Evolutionary conservation across 2,888 invertebrate species (phyloP).

Genomic region (Scelioninae gen. 1): DNA sequence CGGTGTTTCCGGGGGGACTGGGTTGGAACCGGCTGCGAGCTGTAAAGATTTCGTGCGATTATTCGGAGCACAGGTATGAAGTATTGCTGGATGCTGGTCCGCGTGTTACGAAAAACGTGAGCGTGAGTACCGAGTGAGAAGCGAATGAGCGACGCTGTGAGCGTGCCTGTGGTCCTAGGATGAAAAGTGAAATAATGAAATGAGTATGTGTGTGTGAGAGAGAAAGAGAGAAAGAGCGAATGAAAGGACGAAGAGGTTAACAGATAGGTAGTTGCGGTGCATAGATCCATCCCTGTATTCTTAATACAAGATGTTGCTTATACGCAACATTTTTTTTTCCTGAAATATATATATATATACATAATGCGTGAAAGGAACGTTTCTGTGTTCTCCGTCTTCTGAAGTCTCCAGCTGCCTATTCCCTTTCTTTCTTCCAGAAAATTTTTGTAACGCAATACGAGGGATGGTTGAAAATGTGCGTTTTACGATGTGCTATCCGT

Average conservation of each 20-base stretch:
- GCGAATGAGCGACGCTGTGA: slow-evolving; percentile 28
- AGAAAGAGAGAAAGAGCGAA: background rate
- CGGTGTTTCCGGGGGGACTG: background rate
- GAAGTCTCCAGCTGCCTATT: no score
- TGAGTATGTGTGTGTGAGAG: background rate
- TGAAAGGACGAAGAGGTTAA: background rate
- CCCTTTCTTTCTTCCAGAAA: background rate
- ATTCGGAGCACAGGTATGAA: slow-evolving; percentile 23
- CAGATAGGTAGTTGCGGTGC: no score
- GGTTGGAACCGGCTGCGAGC: no score
- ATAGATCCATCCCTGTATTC: background rate
- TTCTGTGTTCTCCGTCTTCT: no score
- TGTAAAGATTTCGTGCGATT: background rate
- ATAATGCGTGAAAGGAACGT: no score
- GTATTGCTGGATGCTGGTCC: no score
- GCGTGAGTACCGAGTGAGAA: slow-evolving; percentile 24
- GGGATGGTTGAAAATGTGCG: background rate
- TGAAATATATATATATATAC: no score
- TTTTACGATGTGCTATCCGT: slow-evolving; percentile 13
- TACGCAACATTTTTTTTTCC: background rate
- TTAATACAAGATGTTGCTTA: no score
- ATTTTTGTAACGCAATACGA: background rate
- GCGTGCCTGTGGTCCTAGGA: slow-evolving; percentile 16
- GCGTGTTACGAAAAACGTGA: background rate
- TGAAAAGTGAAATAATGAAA: slow-evolving; percentile 9